Percentiles rank a stretch among this genome's conserved stretches.
These are phyloP conservation scores for Asbolus verrucosus DNA, from an alignment of 1,140 invertebrate genomes.

Conservation along the genomic window DNA sequence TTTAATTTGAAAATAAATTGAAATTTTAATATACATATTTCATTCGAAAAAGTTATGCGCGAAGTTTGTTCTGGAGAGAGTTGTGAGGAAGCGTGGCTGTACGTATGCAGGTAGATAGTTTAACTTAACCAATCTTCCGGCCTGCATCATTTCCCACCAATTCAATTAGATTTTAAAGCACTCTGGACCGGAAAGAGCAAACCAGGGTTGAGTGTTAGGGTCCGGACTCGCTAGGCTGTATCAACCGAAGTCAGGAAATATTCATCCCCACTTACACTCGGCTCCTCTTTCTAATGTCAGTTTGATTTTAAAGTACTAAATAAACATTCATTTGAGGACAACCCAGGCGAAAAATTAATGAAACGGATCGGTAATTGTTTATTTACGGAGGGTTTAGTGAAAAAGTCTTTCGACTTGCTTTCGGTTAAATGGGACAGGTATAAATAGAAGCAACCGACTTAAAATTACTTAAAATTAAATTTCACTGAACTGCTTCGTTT, in stretches of 20 bases:
- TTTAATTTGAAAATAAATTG: too few species aligned
- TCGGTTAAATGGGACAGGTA: too few species aligned
- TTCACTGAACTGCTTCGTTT: too few species aligned
- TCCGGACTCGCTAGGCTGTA: background rate
- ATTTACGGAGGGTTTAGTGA: background rate
- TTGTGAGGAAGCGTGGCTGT: background rate
- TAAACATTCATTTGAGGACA: slow-evolving; percentile 27
- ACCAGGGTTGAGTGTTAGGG: slow-evolving; percentile 29
- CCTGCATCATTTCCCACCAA: slow-evolving; percentile 47
- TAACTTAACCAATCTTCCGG: slow-evolving; percentile 43
- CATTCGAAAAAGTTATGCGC: slow-evolving; percentile 1
- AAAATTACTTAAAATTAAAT: too few species aligned
- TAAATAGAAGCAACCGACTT: too few species aligned
- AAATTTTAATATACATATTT: background rate
- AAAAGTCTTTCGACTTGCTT: too few species aligned
- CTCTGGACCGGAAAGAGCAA: slow-evolving; percentile 38
- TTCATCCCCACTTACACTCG: background rate
- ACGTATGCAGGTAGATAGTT: slow-evolving; percentile 20
- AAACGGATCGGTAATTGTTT: slow-evolving; percentile 22
- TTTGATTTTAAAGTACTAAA: slow-evolving; percentile 26
- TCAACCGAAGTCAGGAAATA: slow-evolving; percentile 5
- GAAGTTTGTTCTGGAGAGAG: background rate
- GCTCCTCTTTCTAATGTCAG: background rate
- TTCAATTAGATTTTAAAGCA: slow-evolving; percentile 50
- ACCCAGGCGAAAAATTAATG: slow-evolving; percentile 22